Percentiles rank a stretch among this genome's conserved stretches.
Evolutionary conservation across 2,888 invertebrate genomes (phyloP).

Genomic region (Alviniconcha strummeri): DNA sequence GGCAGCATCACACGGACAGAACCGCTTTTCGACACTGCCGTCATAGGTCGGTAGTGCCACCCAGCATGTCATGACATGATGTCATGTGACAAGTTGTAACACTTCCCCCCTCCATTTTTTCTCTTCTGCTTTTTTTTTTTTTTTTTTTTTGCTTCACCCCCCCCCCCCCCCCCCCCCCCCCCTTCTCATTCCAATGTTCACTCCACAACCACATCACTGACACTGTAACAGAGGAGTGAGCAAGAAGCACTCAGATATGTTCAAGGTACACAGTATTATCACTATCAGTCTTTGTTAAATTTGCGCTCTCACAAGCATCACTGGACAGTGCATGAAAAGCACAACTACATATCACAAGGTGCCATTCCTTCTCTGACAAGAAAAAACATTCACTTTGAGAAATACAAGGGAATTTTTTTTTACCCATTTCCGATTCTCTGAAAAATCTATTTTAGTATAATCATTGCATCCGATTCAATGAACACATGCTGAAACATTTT

Average conservation of each 20-base stretch:
- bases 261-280: neutral
- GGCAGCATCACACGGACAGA: neutral
- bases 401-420: too few species aligned
- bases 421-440: too few species aligned
- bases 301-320: too few species aligned
- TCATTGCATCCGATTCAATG: too few species aligned
- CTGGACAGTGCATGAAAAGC: too few species aligned
- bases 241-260: neutral
- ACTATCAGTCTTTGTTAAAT: neutral
- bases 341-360: too few species aligned
- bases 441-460: too few species aligned
- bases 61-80: slow-evolving; percentile 18
- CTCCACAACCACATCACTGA: too few species aligned
- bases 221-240: neutral
- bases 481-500: too few species aligned
- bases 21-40: slow-evolving; percentile 15
- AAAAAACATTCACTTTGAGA: too few species aligned
- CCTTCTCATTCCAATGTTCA: neutral
- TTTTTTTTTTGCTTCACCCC: neutral
- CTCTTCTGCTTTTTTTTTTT: neutral
- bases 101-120: too few species aligned
- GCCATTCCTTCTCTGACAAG: too few species aligned
- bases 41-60: neutral
- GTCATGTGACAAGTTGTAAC: neutral
- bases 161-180: neutral